These are phyloP conservation scores for Gymnoscopelus microlampas DNA, from an alignment of 2,797 vertebrate genomes.

Conservation along the genomic window DNA sequence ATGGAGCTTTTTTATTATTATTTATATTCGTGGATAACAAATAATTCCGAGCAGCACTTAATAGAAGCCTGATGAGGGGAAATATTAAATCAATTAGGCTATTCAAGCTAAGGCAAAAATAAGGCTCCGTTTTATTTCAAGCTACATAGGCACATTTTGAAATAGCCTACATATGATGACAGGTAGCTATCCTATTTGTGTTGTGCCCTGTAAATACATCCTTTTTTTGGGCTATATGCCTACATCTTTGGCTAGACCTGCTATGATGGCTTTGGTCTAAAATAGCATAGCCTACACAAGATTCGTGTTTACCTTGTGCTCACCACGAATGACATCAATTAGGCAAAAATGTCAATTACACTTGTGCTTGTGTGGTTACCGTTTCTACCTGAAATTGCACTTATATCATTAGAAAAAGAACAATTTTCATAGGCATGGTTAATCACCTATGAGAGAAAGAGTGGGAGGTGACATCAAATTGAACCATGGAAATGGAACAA, in stretches of 20 bases:
- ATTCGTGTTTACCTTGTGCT: constrained; percentile 35
- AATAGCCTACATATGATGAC: no score
- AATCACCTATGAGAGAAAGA: constrained; percentile 74
- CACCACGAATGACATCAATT: constrained; percentile 55
- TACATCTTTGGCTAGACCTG: background rate
- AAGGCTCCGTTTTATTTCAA: background rate
- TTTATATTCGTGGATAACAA: constrained; percentile 4
- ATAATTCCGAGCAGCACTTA: constrained; percentile 40
- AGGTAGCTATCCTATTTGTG: background rate
- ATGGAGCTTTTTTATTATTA: constrained; percentile 46
- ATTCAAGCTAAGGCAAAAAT: background rate
- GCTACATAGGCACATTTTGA: background rate
- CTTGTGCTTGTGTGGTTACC: constrained; percentile 41
- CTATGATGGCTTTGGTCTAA: background rate
- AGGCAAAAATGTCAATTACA: constrained; percentile 66
- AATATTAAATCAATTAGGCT: constrained; percentile 23
- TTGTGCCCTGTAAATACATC: background rate
- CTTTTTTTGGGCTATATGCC: constrained; percentile 15
- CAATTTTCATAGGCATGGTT: constrained; percentile 64
- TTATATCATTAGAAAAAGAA: constrained; percentile 76
- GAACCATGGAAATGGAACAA: constrained; percentile 80
- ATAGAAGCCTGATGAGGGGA: constrained; percentile 19
- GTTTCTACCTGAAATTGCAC: constrained; percentile 63
- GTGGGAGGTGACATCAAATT: constrained; percentile 79
- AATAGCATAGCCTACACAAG: constrained; percentile 23